Base-by-base conservation (phyloP, 2,888 invertebrate genomes). In the Bedellia somnulentella region DNA sequence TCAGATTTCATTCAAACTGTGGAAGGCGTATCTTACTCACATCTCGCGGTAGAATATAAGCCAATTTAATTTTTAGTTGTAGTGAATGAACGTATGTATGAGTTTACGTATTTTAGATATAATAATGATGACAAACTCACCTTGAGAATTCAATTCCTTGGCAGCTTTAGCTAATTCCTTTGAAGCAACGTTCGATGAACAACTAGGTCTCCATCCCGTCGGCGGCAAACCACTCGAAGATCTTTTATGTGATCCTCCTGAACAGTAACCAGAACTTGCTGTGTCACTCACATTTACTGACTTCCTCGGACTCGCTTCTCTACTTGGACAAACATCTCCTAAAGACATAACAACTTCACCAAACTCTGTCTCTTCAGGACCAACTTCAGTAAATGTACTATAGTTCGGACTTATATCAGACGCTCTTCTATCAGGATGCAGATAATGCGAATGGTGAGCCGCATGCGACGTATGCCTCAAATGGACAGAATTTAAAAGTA, bases 401-500 rank as follows among this genome's bases (percentile, higher is more conserved):
- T 76, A 75, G 39, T 76, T 76, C 1, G 76, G 76, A 45, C 73
- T 73, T 14, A 73, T 68, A 27, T 73, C 71, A 24, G 71, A 73
- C 2, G 71, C 66, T 34, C 73, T 56, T 47, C 73, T 54, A 12
- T 73, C 73, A 15, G 75, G 75, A 11, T 71, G 75, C 2, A 73
- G 39, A 27, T 73, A 70, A 34, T 75, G 75, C 3, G 80, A 79
- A 50, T 83, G 85, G 40, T 82, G 82, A 23, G 82, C 81, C 30
- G 81, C 76, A 51, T 87, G 86, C 1, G 87, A 87, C 2, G 87
- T 83, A 42, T 89, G 81, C 43, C 87, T 88, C 59, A 89, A 83
- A 56, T 90, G 90, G 31, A 90, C 89, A 48, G 88, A 89, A 57
- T 91, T 91, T 34, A 91, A 57, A 26, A 91, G 81, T 36, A 90